These are phyloP conservation scores for Serranus cabrilla DNA, from an alignment of 2,797 vertebrate species.

Conservation along the genomic window DNA sequence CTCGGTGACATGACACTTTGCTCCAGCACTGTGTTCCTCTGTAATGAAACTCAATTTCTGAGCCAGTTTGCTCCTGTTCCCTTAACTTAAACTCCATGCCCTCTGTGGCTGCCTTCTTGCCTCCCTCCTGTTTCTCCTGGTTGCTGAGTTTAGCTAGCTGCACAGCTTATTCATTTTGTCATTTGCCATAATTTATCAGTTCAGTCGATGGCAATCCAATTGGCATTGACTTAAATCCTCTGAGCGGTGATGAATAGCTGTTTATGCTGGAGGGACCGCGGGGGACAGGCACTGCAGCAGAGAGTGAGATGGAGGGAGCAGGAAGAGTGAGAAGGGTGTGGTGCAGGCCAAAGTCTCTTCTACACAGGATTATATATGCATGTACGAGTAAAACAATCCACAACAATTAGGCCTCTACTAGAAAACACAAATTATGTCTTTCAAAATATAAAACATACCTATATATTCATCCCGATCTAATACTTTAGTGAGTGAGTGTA, in stretches of 20 bases:
- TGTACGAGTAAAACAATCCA: not conserved
- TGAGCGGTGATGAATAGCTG: conserved; percentile 66
- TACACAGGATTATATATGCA: not conserved
- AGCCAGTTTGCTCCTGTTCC: conserved; percentile 35
- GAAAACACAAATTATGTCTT: not conserved
- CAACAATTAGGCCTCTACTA: not conserved
- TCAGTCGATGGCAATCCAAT: conserved; percentile 71
- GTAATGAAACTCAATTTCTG: conserved; percentile 59
- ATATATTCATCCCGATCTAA: not conserved
- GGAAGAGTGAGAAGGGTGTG: conserved; percentile 48
- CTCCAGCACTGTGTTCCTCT: conserved; percentile 30
- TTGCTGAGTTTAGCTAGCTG: conserved; percentile 38
- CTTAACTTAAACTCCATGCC: conserved; percentile 27
- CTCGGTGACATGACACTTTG: conserved; percentile 19
- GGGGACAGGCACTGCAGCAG: conserved; percentile 56
- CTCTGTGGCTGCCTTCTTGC: conserved; percentile 21
- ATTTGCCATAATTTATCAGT: conserved; percentile 67
- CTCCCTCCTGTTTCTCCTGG: conserved; percentile 21
- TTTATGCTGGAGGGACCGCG: conserved; percentile 55
- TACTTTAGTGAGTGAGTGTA: not conserved
- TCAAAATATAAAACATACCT: not conserved
- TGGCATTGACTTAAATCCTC: conserved; percentile 63
- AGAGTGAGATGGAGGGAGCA: conserved; percentile 41
- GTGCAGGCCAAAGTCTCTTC: conserved; percentile 29
- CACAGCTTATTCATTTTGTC: conserved; percentile 61